A percentile compares a stretch with the other conserved stretches of the same genome.
Conservation (phyloP, 1,140 invertebrate species). For the Bombus confusus region DNA sequence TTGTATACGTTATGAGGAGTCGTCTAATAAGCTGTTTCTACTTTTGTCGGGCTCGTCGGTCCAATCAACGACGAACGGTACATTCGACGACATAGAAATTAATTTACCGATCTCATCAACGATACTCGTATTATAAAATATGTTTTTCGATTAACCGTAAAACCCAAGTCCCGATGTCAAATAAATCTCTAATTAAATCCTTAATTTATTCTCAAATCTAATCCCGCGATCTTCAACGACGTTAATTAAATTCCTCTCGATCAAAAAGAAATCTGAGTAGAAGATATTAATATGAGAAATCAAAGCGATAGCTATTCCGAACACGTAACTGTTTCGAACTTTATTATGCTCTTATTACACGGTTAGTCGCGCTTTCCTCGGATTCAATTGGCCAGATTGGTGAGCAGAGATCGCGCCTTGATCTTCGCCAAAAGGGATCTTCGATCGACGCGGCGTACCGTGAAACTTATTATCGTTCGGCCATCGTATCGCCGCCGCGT, state of each 20-base stretch:
- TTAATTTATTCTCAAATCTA: neutral
- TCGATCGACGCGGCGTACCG: conserved; percentile 25
- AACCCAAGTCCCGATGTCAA: neutral
- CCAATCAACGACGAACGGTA: neutral
- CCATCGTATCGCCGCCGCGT: conserved; percentile 10
- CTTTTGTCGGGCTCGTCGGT: neutral
- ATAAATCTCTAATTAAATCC: neutral
- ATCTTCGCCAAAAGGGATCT: neutral
- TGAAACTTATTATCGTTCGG: conserved; percentile 31
- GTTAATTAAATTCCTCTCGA: neutral
- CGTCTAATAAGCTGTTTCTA: neutral
- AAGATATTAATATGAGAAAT: neutral
- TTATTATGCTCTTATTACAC: conserved; percentile 14
- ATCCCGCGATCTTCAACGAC: neutral
- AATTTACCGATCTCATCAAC: neutral
- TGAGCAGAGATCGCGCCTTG: neutral
- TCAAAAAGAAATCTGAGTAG: neutral
- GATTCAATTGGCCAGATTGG: neutral
- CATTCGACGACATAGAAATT: neutral
- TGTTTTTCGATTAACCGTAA: neutral
- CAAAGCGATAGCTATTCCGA: neutral
- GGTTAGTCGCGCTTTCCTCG: neutral
- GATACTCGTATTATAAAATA: neutral
- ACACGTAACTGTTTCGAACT: neutral
- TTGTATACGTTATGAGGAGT: neutral